Evolutionary conservation across 2,797 vertebrate species (phyloP), one percentile per base, ranked within the genome.

Genomic region (Hoplostethus atlanticus): DNA sequence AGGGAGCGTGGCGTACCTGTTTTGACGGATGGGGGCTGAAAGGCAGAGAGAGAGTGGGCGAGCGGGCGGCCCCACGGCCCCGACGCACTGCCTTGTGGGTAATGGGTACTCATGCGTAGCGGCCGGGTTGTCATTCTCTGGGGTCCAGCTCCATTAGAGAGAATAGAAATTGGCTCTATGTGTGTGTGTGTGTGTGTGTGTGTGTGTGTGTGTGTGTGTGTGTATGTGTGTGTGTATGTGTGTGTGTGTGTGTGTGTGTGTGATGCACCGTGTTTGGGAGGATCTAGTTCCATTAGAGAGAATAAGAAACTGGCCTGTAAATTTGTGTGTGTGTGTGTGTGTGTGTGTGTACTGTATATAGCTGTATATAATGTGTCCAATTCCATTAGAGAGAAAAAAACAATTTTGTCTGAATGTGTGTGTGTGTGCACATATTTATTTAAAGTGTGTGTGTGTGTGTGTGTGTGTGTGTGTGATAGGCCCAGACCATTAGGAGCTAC

Each of bases 11-110:
- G 66, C 64, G 77, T 72, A 87, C 87, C 88, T 91, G 87, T 55
- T 53, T 53, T 90, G 87, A 88, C 71, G 38, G 85, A 91, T 92
- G 88, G 73, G 64, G 83, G 86, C 85, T 84, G 90, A 92, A 87
- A 89, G 83, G 89, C 68, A 71, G 77, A 64, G 71, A 65, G 85
- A 78, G 73, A 79, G 80, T 70, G 68, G 71, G 3, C 60, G 16
- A 71, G 10, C 44, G 56, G 21, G 21, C 31, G 1, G 71, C 84
- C 85, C 84, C 72, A 7, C 60, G 59, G 86, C 81, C 86, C 83
- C 57, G 76, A 75, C 71, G 88, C 87, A 75, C 55, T 80, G 84
- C 86, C 79, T 90, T 87, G 71, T 92, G 91, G 89, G 86, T 89
- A 89, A 89, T 91, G 84, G 60, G 68, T 84, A 78, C 62, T 85